Evolutionary conservation across 2,797 vertebrate species (phyloP).

Genomic region (Rhadinocentrus ornatus): DNA sequence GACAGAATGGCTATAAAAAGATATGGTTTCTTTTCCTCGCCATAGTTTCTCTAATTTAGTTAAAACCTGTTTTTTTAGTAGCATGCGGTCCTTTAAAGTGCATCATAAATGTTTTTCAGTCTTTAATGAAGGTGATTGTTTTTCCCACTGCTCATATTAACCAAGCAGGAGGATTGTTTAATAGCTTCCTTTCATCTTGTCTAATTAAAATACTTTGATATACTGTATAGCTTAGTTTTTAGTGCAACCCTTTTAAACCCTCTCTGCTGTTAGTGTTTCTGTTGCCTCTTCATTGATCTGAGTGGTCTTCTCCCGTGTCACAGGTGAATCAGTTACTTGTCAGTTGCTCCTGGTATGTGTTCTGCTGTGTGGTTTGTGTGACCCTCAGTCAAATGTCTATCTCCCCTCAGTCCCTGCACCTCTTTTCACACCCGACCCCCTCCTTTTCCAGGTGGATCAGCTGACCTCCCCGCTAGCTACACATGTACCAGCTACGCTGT

Average conservation of each 20-base stretch:
- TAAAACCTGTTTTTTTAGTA: slow-evolving; percentile 7
- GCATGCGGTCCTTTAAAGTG: neutral
- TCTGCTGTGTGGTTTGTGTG: slow-evolving; percentile 52
- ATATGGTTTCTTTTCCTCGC: slow-evolving; percentile 28
- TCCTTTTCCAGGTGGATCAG: slow-evolving; percentile 82
- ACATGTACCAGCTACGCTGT: slow-evolving; percentile 66
- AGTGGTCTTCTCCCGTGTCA: slow-evolving; percentile 55
- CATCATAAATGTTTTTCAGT: neutral
- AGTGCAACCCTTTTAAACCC: neutral
- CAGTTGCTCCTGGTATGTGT: slow-evolving; percentile 50
- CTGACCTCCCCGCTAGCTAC: slow-evolving; percentile 75
- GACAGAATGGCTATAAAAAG: slow-evolving; percentile 16
- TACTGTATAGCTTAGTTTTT: neutral
- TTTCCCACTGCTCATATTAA: neutral
- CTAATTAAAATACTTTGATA: neutral
- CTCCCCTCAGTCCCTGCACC: slow-evolving; percentile 53
- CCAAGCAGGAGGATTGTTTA: neutral
- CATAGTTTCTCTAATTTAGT: slow-evolving; percentile 11
- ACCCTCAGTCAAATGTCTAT: slow-evolving; percentile 63
- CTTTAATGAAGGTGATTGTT: neutral
- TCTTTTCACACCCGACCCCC: slow-evolving; percentile 48
- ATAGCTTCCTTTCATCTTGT: neutral
- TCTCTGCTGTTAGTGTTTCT: slow-evolving; percentile 12
- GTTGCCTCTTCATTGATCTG: slow-evolving; percentile 45
- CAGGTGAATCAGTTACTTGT: slow-evolving; percentile 69